Base-by-base conservation (phyloP, 2,113 vertebrate genomes). In the Vidua chalybeata region DNA sequence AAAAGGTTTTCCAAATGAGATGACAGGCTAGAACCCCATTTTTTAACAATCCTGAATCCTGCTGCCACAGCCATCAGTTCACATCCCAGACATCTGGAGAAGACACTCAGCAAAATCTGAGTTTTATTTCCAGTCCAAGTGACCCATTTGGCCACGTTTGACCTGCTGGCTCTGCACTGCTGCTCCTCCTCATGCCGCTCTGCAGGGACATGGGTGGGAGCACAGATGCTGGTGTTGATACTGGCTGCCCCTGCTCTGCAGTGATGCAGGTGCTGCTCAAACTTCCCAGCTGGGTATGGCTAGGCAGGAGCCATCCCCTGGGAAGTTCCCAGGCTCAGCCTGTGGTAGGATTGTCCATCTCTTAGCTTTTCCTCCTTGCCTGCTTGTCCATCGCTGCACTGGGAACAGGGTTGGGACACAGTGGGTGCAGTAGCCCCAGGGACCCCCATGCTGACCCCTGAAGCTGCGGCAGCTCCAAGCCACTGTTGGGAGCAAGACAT, bases 181-280 rank as follows among this genome's bases (percentile, higher is more conserved):
- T 31, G 46, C 35, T 77, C 30, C 20, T 80, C 9, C 49, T 54
- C 0, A 0, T 35, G n/a, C 52, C 0, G 0, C 49, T 83, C 13
- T 1, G 2, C 51, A 15, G 62, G 45, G 51, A 37, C 3, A 4
- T 5, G 1, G n/a, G 33, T 66, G 49, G 46, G 54, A 72, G n/a
- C n/a, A 11, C 0, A 1, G 63, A 10, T 59, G 49, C 49, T 64
- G 78, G 15, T 56, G 45, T 56, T 41, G n/a, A 23, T 15, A 17
- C 2, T 1, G 3, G 7, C 49, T 59, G 41, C 18, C 43, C 28
- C 21, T 31, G 63, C 51, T 66, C 72, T 84, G 61, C 1, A 1
- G 30, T 59, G 48, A 13, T 3, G 2, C 67, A 39, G 43, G 28
- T 52, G 49, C 37, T 66, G 27, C n/a, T 68, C 63, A 11, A 15